A percentile compares a stretch with the other conserved stretches of the same genome.
These are phyloP conservation scores for Halcyon badia DNA, from an alignment of 2,797 vertebrate genomes.

Conservation along the genomic window DNA sequence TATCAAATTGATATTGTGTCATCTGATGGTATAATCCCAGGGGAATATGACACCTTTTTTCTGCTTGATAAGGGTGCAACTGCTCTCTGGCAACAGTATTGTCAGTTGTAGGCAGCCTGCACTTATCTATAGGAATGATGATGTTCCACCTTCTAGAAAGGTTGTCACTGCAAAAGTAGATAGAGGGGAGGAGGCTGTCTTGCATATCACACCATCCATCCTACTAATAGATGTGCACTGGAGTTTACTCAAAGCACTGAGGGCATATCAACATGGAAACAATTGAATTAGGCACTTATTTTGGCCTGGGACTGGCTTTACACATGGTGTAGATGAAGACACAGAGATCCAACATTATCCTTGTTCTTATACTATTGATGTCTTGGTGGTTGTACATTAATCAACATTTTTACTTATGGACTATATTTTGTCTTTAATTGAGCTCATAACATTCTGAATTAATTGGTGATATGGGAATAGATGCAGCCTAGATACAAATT, in stretches of 20 bases:
- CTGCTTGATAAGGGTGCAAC: not conserved
- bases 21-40: not conserved
- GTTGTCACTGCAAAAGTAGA: fast-evolving
- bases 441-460: not conserved
- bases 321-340: too few relatives aligned
- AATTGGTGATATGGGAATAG: not conserved
- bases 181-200: not conserved
- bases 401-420: not conserved
- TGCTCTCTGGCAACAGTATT: not conserved
- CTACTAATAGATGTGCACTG: not conserved
- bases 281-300: not conserved
- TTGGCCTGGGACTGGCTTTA: not conserved
- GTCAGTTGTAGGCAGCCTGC: not conserved
- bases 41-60: fast-evolving
- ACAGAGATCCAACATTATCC: not conserved
- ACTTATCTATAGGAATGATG: not conserved
- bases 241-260: not conserved
- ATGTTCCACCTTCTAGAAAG: not conserved
- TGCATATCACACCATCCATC: fast-evolving
- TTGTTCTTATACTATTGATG: not conserved
- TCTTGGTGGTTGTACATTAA: not conserved
- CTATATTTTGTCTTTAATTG: not conserved
- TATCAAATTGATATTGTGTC: not conserved
- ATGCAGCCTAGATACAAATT: not conserved
- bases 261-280: not conserved